Percentiles rank a stretch among this genome's conserved stretches.
phyloP scores from a whole-genome alignment of 2,888 invertebrate species.

The Cepaea hortensis region DNA sequence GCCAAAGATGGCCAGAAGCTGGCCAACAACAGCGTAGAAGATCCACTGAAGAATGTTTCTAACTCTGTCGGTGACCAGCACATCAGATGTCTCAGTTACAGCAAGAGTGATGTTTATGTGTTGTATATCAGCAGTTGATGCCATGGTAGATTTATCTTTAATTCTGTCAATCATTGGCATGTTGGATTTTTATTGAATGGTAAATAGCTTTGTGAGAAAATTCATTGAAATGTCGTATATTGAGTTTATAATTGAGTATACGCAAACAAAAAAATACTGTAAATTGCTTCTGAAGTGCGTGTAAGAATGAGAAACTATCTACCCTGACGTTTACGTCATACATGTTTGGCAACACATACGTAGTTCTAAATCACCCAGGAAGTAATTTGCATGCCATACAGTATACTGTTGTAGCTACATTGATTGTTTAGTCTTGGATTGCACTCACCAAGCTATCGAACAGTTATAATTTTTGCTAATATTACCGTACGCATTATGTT shows the following conservation, averaged over 20 bases:
- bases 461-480: no score
- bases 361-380: no score
- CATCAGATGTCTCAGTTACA: background rate
- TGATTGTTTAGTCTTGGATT: no score
- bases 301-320: no score
- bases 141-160: background rate
- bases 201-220: no score
- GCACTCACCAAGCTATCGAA: background rate
- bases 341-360: no score
- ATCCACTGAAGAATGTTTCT: constrained; percentile 2
- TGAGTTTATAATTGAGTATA: background rate
- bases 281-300: background rate
- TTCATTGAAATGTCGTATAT: no score
- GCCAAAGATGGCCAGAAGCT: constrained; percentile 1
- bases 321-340: no score
- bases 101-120: background rate
- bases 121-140: no score
- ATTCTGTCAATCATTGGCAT: background rate
- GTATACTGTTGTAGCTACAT: no score
- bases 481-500: no score
- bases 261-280: background rate
- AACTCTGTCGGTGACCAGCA: background rate
- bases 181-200: background rate
- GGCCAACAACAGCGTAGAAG: background rate
- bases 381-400: no score